Evolutionary conservation across 2,113 vertebrate species (phyloP).

Genomic region (Thinocorus orbignyianus): DNA sequence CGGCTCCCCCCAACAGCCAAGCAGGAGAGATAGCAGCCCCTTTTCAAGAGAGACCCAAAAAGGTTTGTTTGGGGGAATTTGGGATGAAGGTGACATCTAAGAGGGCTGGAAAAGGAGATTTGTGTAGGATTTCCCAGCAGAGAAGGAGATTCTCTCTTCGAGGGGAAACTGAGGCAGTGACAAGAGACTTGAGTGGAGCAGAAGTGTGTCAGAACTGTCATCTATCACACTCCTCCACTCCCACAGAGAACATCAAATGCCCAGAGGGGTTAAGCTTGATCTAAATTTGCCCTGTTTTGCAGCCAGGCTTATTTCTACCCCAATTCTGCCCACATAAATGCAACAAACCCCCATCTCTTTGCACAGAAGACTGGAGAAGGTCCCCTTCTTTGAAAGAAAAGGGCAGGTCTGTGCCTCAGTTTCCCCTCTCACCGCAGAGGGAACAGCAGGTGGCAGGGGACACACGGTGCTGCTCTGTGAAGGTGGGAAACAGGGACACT

Average conservation of each 20-base stretch:
- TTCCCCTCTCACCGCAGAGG: background rate
- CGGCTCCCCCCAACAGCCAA: background rate
- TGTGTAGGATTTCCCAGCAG: accelerated
- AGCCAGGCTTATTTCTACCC: background rate
- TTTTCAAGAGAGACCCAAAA: background rate
- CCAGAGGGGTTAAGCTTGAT: background rate
- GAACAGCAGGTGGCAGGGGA: background rate
- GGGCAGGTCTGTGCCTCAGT: background rate
- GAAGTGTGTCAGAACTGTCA: background rate
- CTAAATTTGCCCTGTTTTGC: background rate
- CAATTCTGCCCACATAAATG: accelerated
- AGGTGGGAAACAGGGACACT: background rate
- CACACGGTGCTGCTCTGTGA: accelerated
- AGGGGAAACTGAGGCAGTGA: background rate
- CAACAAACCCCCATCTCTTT: background rate
- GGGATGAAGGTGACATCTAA: background rate
- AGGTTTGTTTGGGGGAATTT: background rate
- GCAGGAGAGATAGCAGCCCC: background rate
- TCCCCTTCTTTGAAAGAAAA: background rate
- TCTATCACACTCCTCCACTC: background rate
- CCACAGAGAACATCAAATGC: accelerated
- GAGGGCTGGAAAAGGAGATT: background rate
- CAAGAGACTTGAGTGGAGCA: background rate
- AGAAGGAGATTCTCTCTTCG: accelerated
- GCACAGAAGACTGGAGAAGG: background rate